phyloP scores from a whole-genome alignment of 2,113 vertebrate genomes.

The Petrocephalus zakoni region DNA sequence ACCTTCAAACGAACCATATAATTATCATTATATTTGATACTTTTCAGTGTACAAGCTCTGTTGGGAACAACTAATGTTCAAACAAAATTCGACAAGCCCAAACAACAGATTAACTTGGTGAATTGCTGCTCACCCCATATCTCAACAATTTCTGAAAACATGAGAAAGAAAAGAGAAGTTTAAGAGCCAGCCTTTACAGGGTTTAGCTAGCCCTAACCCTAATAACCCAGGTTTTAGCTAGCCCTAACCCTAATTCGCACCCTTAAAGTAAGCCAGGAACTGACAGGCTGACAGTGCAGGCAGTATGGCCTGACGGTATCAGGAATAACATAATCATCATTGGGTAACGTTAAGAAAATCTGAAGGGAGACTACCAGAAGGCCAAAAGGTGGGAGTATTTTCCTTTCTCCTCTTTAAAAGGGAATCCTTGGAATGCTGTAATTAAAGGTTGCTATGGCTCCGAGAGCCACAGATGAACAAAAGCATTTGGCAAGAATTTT shows the following conservation, averaged over 20 bases:
- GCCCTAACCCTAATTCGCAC: background rate
- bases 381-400: constrained; percentile 34
- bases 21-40: background rate
- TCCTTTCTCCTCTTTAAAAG: constrained; percentile 33
- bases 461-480: constrained; percentile 41
- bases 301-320: constrained; percentile 9
- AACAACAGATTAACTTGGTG: background rate
- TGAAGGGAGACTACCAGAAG: constrained; percentile 28
- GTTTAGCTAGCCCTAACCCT: background rate
- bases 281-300: background rate
- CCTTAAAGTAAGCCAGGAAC: too few relatives aligned
- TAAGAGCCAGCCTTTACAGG: background rate
- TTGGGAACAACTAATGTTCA: background rate
- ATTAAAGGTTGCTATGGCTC: constrained; percentile 46
- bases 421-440: constrained; percentile 50
- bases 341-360: constrained; percentile 1
- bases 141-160: background rate
- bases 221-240: background rate
- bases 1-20: background rate
- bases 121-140: background rate
- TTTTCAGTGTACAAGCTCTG: background rate
- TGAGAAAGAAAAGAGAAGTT: background rate
- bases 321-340: constrained; percentile 20
- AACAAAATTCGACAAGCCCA: background rate
- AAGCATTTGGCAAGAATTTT: constrained; percentile 43